Evolutionary conservation across 2,113 vertebrate species (phyloP).

Genomic region (Rhegmatorhina hoffmannsi): DNA sequence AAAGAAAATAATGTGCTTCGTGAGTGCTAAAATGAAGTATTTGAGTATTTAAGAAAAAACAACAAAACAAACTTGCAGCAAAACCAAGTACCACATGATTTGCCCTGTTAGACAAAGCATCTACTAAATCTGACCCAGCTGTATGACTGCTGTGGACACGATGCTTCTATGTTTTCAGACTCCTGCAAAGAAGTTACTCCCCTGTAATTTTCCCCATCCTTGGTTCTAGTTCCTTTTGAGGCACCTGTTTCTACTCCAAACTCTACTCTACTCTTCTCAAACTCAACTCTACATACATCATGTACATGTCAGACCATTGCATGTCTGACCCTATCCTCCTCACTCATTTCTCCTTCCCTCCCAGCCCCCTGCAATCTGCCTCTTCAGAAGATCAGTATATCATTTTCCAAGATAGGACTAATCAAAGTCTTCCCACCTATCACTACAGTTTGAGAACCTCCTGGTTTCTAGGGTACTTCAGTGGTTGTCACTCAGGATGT

Average conservation of each 20-base stretch:
- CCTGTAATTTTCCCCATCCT: neutral
- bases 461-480: neutral
- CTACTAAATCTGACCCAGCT: neutral
- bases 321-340: neutral
- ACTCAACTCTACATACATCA: neutral
- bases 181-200: neutral
- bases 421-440: neutral
- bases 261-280: neutral
- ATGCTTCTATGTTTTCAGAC: neutral
- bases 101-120: neutral
- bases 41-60: neutral
- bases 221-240: neutral
- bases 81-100: neutral
- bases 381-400: neutral
- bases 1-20: neutral
- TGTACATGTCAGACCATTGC: neutral
- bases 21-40: neutral
- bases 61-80: neutral
- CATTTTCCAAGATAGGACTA: neutral
- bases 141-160: accelerated
- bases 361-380: accelerated
- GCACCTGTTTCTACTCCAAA: neutral
- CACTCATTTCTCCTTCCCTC: neutral
- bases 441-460: neutral
- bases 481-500: neutral